Evolutionary conservation across 2,888 invertebrate species (phyloP).

Genomic region (Disparrhopalites patrizii): DNA sequence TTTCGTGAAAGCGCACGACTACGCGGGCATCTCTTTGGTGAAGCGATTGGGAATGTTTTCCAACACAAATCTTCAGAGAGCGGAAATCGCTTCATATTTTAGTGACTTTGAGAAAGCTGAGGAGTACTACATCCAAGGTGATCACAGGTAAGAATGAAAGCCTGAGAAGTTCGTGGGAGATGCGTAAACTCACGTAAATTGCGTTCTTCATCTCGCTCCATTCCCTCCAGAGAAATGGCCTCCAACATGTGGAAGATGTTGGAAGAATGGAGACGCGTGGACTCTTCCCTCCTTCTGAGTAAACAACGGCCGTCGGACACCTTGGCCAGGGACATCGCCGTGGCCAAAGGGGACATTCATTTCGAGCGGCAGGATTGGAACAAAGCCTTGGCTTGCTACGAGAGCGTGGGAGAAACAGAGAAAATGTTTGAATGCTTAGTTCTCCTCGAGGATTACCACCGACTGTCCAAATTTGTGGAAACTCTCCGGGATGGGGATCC

Average conservation of each 20-base stretch:
- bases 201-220: not conserved
- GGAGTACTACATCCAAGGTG: conserved; percentile 84
- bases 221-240: conserved; percentile 74
- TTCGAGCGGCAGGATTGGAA: conserved; percentile 60
- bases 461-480: conserved; percentile 59
- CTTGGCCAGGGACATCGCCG: conserved; percentile 34
- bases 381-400: conserved; percentile 72
- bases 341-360: conserved; percentile 51
- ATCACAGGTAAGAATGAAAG: conserved; percentile 65
- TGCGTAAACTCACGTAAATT: no score
- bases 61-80: conserved; percentile 70
- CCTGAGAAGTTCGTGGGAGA: not conserved
- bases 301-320: conserved; percentile 36
- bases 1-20: conserved; percentile 90
- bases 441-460: conserved; percentile 80
- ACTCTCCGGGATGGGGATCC: conserved; percentile 74
- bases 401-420: conserved; percentile 76
- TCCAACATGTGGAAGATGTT: conserved; percentile 78
- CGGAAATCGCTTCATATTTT: conserved; percentile 87
- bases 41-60: conserved; percentile 78
- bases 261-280: conserved; percentile 93
- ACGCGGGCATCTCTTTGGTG: conserved; percentile 89
- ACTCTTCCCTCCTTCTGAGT: conserved; percentile 60
- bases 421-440: conserved; percentile 84
- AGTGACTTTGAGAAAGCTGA: conserved; percentile 93